phyloP scores from a whole-genome alignment of 2,888 invertebrate species.

The Leucophenga maculata region DNA sequence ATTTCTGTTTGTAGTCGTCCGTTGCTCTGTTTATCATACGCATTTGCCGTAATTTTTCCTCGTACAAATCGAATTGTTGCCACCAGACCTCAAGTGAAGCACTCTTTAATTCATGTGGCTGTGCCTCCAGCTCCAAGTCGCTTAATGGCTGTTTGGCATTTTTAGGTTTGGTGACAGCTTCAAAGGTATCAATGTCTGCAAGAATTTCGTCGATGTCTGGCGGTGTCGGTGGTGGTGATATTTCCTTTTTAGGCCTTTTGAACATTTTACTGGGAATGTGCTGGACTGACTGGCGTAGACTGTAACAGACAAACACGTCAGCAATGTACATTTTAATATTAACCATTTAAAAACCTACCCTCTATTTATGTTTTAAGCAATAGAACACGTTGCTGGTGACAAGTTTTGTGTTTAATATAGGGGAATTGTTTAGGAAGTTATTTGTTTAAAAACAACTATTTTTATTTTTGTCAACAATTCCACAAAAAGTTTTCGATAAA shows the following conservation, averaged over 20 bases:
- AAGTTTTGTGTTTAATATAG: too few species aligned
- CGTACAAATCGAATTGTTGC: constrained; percentile 68
- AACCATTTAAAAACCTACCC: too few species aligned
- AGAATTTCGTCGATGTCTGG: constrained; percentile 65
- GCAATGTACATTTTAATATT: not conserved
- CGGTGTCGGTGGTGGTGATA: constrained; percentile 58
- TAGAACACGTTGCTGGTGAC: too few species aligned
- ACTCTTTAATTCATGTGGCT: constrained; percentile 45
- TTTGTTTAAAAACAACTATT: not conserved
- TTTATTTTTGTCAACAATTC: not conserved
- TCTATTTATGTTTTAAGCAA: too few species aligned
- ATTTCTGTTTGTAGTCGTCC: constrained; percentile 56
- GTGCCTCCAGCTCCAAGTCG: constrained; percentile 38
- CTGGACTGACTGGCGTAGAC: not conserved
- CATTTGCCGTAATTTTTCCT: constrained; percentile 63
- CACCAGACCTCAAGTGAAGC: constrained; percentile 64
- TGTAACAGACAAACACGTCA: constrained; percentile 29
- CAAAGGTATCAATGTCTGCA: constrained; percentile 68
- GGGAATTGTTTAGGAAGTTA: not conserved
- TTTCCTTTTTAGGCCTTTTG: constrained; percentile 54
- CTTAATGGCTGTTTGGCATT: not conserved
- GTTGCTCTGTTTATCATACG: constrained; percentile 56
- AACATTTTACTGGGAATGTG: constrained; percentile 50
- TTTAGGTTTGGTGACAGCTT: constrained; percentile 40
- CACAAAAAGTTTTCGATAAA: not conserved